Evolutionary conservation across 2,113 vertebrate species (phyloP).

Genomic region (Delphinapterus leucas): DNA sequence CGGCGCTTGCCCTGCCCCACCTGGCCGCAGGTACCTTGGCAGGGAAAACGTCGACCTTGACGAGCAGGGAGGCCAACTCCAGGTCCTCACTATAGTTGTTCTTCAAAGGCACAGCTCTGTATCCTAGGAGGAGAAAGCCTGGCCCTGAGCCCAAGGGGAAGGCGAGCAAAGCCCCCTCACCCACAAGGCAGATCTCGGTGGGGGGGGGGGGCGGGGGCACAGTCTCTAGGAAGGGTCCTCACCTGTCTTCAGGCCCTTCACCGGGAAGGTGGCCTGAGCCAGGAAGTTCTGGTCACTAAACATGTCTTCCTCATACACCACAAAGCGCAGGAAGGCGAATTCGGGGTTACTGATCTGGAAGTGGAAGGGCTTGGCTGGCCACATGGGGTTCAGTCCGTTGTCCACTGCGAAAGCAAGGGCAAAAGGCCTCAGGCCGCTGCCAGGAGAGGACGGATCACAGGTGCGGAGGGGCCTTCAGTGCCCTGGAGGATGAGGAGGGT

Average conservation of each 20-base stretch:
- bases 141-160: neutral
- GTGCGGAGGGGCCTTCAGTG: neutral
- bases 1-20: neutral
- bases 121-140: constrained; percentile 82
- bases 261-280: constrained; percentile 95
- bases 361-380: constrained; percentile 91
- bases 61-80: constrained; percentile 94
- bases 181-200: neutral
- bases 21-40: constrained; percentile 84
- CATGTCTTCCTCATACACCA: constrained; percentile 99
- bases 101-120: constrained; percentile 95
- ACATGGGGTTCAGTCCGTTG: constrained; percentile 96
- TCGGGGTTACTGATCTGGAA: constrained; percentile 94
- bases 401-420: constrained; percentile 86
- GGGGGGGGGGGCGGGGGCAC: rapidly evolving
- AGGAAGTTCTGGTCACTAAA: constrained; percentile 99
- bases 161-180: neutral
- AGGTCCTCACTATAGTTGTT: constrained; percentile 98
- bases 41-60: constrained; percentile 90
- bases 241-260: constrained; percentile 96
- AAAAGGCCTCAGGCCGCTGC: neutral
- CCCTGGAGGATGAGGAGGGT: neutral
- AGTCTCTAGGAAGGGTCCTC: neutral
- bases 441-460: rapidly evolving
- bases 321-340: constrained; percentile 96